Conservation (phyloP, 2,888 invertebrate genomes). For the Caenorhabditis doughertyi region DNA sequence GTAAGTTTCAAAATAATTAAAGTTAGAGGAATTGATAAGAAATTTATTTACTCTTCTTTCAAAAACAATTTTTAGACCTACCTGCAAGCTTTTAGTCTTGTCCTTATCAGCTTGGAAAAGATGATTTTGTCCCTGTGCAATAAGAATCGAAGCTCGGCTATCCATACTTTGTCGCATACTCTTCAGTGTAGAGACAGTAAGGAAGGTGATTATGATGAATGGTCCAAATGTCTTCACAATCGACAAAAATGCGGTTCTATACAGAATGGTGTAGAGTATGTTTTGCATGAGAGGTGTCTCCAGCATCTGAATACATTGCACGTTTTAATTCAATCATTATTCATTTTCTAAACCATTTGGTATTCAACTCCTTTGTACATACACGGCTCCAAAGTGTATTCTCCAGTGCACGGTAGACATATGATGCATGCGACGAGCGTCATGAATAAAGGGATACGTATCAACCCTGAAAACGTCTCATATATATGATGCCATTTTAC, state of each 20-base stretch:
- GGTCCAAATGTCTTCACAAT: slow-evolving; percentile 76
- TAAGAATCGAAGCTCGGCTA: slow-evolving; percentile 73
- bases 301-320: slow-evolving; percentile 58
- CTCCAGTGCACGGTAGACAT: slow-evolving; percentile 74
- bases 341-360: slow-evolving; percentile 32
- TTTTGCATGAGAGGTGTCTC: slow-evolving; percentile 63
- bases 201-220: slow-evolving; percentile 71
- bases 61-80: slow-evolving; percentile 13
- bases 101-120: slow-evolving; percentile 75
- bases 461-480: slow-evolving; percentile 64
- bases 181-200: slow-evolving; percentile 70
- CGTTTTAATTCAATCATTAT: background rate
- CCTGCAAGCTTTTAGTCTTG: slow-evolving; percentile 76
- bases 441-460: slow-evolving; percentile 72
- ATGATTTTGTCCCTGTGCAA: slow-evolving; percentile 75
- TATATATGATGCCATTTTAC: slow-evolving; percentile 1
- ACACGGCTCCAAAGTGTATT: slow-evolving; percentile 70
- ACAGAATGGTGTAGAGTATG: slow-evolving; percentile 68
- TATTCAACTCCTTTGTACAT: slow-evolving; percentile 44
- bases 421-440: slow-evolving; percentile 72
- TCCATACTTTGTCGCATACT: slow-evolving; percentile 76
- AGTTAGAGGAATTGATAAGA: too few relatives aligned
- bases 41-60: background rate
- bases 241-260: slow-evolving; percentile 69
- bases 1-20: too few relatives aligned